phyloP scores from a whole-genome alignment of 2,113 vertebrate genomes.

The Columba livia region DNA sequence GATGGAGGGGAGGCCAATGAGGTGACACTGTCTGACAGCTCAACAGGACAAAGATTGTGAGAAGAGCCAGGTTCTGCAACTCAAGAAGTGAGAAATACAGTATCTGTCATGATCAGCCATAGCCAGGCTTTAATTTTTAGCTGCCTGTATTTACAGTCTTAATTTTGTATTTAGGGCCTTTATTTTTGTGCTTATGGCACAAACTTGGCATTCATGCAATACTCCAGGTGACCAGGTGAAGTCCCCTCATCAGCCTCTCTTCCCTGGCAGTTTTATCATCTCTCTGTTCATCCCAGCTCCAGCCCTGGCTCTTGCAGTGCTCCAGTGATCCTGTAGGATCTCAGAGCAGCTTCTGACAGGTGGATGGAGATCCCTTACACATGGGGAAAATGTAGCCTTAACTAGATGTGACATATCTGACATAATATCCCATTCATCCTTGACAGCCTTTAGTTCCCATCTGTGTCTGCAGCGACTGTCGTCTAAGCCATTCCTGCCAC shows the following conservation, averaged over 20 bases:
- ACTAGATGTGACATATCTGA: not conserved
- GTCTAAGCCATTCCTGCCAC: not conserved
- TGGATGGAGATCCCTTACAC: not conserved
- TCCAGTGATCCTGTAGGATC: not conserved
- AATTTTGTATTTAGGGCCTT: not conserved
- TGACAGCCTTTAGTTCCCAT: not conserved
- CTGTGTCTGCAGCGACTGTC: not conserved
- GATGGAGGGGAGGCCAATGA: not conserved
- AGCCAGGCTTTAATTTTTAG: not conserved
- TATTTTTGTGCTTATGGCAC: not conserved
- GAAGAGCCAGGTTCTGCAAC: not conserved
- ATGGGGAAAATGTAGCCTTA: not conserved
- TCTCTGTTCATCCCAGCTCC: not conserved
- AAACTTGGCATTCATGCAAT: not conserved
- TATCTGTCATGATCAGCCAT: not conserved
- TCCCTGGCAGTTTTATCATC: not conserved
- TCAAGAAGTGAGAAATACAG: not conserved
- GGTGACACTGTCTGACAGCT: not conserved
- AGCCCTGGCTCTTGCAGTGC: not conserved
- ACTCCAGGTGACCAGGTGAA: not conserved
- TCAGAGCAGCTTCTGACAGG: not conserved
- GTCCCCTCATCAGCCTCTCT: not conserved
- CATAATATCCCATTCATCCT: not conserved
- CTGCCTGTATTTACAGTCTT: not conserved
- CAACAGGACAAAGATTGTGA: not conserved